Percentiles rank a stretch among this genome's conserved stretches.
These are phyloP conservation scores for Drosophila pallidifrons DNA, from an alignment of 1,140 invertebrate species.

Conservation along the genomic window DNA sequence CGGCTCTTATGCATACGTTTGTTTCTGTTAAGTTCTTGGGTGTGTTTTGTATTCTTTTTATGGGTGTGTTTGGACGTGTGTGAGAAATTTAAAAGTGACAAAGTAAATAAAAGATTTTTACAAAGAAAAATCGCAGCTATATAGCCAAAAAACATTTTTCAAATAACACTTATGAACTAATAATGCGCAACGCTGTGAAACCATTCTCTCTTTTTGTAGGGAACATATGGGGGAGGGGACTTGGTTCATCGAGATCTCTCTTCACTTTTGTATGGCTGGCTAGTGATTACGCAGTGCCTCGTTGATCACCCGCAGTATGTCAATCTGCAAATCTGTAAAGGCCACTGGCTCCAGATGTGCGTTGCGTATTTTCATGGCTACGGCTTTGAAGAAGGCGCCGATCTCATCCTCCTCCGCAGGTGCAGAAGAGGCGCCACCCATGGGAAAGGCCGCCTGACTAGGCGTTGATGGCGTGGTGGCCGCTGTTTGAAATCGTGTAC, in stretches of 20 bases:
- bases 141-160: slow-evolving; percentile 49
- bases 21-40: slow-evolving; percentile 12
- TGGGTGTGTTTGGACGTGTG: slow-evolving; percentile 15
- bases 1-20: slow-evolving; percentile 8
- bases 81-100: slow-evolving; percentile 38
- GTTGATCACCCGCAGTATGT: slow-evolving; percentile 79
- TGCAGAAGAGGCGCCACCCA: slow-evolving; percentile 27
- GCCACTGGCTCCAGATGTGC: slow-evolving; percentile 77
- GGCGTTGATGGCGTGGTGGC: slow-evolving; percentile 52
- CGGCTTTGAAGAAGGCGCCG: slow-evolving; percentile 79
- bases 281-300: slow-evolving; percentile 74
- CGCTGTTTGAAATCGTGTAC: slow-evolving; percentile 47
- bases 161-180: slow-evolving; percentile 73
- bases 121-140: slow-evolving; percentile 37
- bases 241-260: slow-evolving; percentile 34
- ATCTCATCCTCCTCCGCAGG: slow-evolving; percentile 75
- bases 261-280: slow-evolving; percentile 5
- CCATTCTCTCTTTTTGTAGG: slow-evolving; percentile 12
- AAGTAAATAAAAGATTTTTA: slow-evolving; percentile 27
- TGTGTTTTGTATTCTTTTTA: slow-evolving; percentile 9
- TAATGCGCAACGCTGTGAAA: slow-evolving; percentile 53
- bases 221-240: not conserved
- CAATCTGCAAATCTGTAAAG: slow-evolving; percentile 81
- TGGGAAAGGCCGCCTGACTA: slow-evolving; percentile 41
- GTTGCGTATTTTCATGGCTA: slow-evolving; percentile 82